Conservation (phyloP, 2,888 invertebrate genomes). For the Apamea sordens region DNA sequence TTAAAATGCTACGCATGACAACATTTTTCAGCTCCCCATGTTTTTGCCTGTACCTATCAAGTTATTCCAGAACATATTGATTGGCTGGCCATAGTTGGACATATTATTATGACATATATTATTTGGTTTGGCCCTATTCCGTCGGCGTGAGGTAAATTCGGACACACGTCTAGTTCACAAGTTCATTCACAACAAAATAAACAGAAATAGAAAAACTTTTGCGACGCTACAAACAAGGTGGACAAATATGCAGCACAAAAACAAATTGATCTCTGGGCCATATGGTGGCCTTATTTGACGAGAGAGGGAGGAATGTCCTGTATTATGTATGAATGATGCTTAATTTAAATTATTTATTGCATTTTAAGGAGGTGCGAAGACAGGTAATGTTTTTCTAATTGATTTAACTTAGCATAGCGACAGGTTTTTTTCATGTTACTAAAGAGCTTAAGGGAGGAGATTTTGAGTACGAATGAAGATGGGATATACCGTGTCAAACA, state of each 20-base stretch:
- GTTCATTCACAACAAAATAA: conserved; percentile 32
- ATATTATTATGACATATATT: too few species aligned
- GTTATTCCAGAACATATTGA: background rate
- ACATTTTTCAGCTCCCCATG: background rate
- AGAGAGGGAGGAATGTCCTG: background rate
- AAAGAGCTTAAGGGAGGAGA: too few species aligned
- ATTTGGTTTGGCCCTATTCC: conserved; percentile 38
- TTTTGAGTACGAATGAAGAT: background rate
- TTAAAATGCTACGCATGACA: background rate
- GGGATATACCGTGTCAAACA: background rate
- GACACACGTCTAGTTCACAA: conserved; percentile 27
- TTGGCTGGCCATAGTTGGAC: conserved; percentile 13
- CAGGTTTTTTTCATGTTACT: too few species aligned
- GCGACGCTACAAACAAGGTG: conserved; percentile 46
- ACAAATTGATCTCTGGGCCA: conserved; percentile 19
- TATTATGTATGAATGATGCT: background rate
- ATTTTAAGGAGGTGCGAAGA: background rate
- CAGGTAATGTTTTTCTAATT: background rate
- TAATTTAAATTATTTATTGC: background rate
- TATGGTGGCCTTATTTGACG: conserved; percentile 20
- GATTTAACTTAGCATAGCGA: background rate
- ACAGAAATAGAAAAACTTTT: conserved; percentile 52
- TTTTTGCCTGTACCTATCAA: background rate
- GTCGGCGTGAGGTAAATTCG: conserved; percentile 16
- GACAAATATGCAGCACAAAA: conserved; percentile 28